A percentile compares a stretch with the other conserved stretches of the same genome.
phyloP scores from a whole-genome alignment of 2,888 invertebrate genomes.

The Euzetes globulus region DNA sequence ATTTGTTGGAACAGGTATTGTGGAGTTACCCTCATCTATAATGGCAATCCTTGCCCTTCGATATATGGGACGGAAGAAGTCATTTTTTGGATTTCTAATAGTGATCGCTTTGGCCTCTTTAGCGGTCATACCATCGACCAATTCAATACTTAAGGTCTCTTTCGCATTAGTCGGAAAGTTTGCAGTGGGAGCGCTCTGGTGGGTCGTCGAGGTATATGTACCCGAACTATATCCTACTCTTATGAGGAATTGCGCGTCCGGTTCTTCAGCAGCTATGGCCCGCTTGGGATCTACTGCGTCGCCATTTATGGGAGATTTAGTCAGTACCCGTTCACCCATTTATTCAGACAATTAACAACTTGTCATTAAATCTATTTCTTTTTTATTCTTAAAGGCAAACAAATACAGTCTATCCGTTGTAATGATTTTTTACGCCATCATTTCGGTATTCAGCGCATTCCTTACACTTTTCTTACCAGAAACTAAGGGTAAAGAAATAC shows the following conservation, averaged over 20 bases:
- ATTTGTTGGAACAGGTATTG: constrained; percentile 57
- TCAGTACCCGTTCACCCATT: background rate
- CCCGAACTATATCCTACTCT: constrained; percentile 36
- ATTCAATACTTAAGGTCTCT: background rate
- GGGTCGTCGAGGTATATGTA: background rate
- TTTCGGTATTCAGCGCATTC: constrained; percentile 28
- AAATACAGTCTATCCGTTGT: background rate
- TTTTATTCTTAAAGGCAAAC: too few species aligned
- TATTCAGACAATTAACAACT: too few species aligned
- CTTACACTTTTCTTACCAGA: constrained; percentile 33
- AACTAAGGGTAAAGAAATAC: constrained; percentile 36
- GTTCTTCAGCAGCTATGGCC: constrained; percentile 27
- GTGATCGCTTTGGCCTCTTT: constrained; percentile 2
- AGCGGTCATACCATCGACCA: background rate
- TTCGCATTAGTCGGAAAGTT: constrained; percentile 36
- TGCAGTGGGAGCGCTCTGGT: background rate
- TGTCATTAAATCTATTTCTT: too few species aligned
- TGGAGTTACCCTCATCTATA: constrained; percentile 66
- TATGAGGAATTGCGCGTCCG: constrained; percentile 24
- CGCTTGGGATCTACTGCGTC: constrained; percentile 34
- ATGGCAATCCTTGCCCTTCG: constrained; percentile 11
- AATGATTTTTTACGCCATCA: constrained; percentile 27
- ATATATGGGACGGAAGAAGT: constrained; percentile 30
- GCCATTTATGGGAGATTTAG: constrained; percentile 36
- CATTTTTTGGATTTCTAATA: background rate